Base-by-base conservation (phyloP, 2,888 invertebrate genomes). In the Cabera pusaria region DNA sequence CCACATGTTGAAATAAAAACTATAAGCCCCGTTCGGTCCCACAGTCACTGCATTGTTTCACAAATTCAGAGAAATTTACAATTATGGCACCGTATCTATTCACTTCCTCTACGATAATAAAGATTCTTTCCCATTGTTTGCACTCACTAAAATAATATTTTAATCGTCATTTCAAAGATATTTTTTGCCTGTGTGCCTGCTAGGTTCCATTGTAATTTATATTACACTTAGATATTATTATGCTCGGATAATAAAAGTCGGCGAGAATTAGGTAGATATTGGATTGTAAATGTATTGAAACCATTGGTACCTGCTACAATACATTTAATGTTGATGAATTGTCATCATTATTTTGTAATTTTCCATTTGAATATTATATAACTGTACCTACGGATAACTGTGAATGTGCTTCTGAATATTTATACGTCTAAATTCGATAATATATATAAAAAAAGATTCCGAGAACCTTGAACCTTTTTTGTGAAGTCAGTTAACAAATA, bases 21-120 rank as follows among this genome's bases (percentile, higher is more conserved):
- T 60, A 51, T 67, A 57, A 57, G 57, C 59, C 55, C 52, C 53
- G 52, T 47, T 44, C 5, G 6, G 56, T 46, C 49, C 50, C 50
- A 22, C 64, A n/a, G n/a, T n/a, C n/a, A n/a, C n/a, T n/a, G n/a
- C 39, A 74, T 84, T 84, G 84, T 85, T 80, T 83, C 76, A 80
- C 38, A 25, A 64, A 72, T 82, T 83, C 83, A 49, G 45, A 64
- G 83, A 84, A 84, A 63, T 49, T 41, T 59, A 49, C 72, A 73
- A 79, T 82, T 77, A 72, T 60, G 35, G 59, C 58, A 34, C 67
- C 62, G 68, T 83, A 84, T 84, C 83, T 84, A 74, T 84, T 75
- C 73, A 83, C 75, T 84, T 86, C 87, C 85, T 80, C 64, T 75
- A 63, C 57, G 84, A 85, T 85, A 80, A 63, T 81, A 82, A 84